Base-by-base conservation (phyloP, 2,113 vertebrate species). In the Rhadina sibilatrix region DNA sequence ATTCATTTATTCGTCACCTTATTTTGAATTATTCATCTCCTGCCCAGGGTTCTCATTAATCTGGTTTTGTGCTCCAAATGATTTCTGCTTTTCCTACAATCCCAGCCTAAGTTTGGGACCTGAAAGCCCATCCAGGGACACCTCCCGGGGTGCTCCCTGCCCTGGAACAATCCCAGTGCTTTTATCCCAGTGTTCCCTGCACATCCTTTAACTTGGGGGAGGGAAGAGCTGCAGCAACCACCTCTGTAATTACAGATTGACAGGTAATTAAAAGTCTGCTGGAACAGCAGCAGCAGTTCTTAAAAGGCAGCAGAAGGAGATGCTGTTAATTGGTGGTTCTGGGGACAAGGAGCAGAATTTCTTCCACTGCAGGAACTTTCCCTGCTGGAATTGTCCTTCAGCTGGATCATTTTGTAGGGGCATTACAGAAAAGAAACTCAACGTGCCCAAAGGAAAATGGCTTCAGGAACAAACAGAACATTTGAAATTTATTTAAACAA, bases 21-120 rank as follows among this genome's bases (percentile, higher is more conserved):
- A 2, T 11, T 5, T 9, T 1, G 2, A 14, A 1, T 25, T 4
- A 4, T 3, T 47, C 9, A 1, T 10, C 11, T n/a, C 5, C 0
- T 8, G 10, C 16, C 11, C 21, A 3, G 87, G 23, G 5, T 53
- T n/a, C 19, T 40, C n/a, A 0, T 66, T 40, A 16, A 10, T 28
- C 11, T 14, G 65, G 0, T 47, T 69, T 64, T 50, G 2, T 38
- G 30, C 20, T 15, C 7, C 11, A 5, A 5, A 1, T 11, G 8
- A 16, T 0, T 4, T 72, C 28, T 64, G 49, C 20, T 17, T 42
- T 35, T 22, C 19, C 38, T 3, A 0, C 21, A 31, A 0, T 8
- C 6, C 21, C 66, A 28, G 54, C 35, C 19, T n/a, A 47, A 47
- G 3, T 28, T 3, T 12, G n/a, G 47, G 22, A 10, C 5, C 46